Conservation (phyloP, 2,113 vertebrate species). For the Noctilio leporinus region DNA sequence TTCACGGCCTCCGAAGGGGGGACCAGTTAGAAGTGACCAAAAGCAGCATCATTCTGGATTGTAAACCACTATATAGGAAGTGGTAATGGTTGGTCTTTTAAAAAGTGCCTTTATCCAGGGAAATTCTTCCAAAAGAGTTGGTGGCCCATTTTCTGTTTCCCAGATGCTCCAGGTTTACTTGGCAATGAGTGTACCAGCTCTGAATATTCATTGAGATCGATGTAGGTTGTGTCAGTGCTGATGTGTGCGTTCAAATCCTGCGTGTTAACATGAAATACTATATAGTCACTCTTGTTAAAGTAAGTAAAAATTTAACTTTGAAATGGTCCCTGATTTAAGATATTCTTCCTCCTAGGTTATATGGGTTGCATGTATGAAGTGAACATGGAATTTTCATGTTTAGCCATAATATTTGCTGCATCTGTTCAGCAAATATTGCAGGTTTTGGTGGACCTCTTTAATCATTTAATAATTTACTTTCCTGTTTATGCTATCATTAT, state of each 20-base stretch:
- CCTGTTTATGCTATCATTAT: not conserved
- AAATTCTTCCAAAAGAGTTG: not conserved
- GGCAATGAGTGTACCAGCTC: not conserved
- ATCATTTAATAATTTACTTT: not conserved
- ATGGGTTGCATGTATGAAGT: not conserved
- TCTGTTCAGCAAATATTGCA: not conserved
- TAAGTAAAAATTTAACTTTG: not conserved
- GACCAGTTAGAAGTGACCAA: not conserved
- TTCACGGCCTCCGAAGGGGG: not conserved
- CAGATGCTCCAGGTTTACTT: not conserved
- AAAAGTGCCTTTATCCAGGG: not conserved
- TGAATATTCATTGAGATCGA: not conserved
- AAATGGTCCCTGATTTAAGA: not conserved
- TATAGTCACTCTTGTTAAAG: not conserved
- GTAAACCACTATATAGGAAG: not conserved
- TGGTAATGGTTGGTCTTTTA: not conserved
- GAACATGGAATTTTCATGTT: not conserved
- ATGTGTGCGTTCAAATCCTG: not conserved
- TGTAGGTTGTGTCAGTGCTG: not conserved
- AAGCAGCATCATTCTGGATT: not conserved
- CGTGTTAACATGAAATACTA: not conserved
- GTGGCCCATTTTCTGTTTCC: not conserved
- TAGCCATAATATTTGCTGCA: constrained; percentile 3
- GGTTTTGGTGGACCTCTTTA: not conserved
- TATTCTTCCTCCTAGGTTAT: not conserved